phyloP scores from a whole-genome alignment of 1,140 invertebrate species.

The Drosophila prosaltans region DNA sequence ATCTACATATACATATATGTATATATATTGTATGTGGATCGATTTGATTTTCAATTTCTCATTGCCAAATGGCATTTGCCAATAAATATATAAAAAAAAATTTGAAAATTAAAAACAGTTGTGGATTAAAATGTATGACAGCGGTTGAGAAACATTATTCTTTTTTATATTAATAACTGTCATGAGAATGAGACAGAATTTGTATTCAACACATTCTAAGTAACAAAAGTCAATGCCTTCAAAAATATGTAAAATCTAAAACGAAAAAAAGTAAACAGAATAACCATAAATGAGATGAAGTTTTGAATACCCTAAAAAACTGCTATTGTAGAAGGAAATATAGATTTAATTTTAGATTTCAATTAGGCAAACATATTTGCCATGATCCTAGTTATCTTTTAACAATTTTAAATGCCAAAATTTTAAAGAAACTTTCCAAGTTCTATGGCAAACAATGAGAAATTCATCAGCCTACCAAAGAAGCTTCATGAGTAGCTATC shows the following conservation, averaged over 20 bases:
- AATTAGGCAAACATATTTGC: too few species aligned
- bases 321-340: too few species aligned
- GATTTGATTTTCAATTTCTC: constrained; percentile 28
- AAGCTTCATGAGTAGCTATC: background rate
- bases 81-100: constrained; percentile 32
- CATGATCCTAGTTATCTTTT: too few species aligned
- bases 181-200: constrained; percentile 33
- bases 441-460: too few species aligned
- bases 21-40: background rate
- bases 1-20: background rate
- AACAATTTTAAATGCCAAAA: too few species aligned
- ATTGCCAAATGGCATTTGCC: constrained; percentile 29
- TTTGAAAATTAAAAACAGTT: constrained; percentile 38
- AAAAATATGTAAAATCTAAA: constrained; percentile 27
- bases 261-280: constrained; percentile 8
- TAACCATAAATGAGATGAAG: background rate
- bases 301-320: too few species aligned
- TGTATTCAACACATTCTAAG: constrained; percentile 16
- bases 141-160: constrained; percentile 23
- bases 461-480: too few species aligned
- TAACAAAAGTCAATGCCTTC: constrained; percentile 55
- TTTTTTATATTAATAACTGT: constrained; percentile 23
- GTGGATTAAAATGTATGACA: constrained; percentile 34
- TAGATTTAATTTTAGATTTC: too few species aligned
- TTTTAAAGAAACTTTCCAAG: too few species aligned